Evolutionary conservation across 2,888 invertebrate genomes (phyloP).

Genomic region (Hypercompe scribonia): DNA sequence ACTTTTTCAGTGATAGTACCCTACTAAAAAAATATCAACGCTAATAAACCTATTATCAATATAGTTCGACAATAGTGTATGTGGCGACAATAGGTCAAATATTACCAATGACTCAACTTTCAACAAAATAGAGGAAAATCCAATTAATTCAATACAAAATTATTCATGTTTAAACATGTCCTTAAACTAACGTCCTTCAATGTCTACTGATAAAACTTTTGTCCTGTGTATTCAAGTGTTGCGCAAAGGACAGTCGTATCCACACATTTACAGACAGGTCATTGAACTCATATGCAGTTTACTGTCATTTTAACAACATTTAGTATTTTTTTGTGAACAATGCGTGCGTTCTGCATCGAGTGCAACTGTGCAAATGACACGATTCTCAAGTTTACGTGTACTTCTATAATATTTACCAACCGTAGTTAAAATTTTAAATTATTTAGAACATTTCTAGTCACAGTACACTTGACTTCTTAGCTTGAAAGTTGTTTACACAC

Average conservation of each 20-base stretch:
- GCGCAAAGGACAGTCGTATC: slow-evolving; percentile 25
- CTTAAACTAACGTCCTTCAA: slow-evolving; percentile 17
- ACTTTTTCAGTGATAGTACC: neutral
- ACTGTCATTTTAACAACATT: slow-evolving; percentile 31
- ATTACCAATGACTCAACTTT: neutral
- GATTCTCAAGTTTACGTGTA: slow-evolving; percentile 10
- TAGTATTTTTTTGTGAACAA: slow-evolving; percentile 41
- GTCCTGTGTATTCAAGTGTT: slow-evolving; percentile 32
- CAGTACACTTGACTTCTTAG: neutral
- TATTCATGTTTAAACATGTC: slow-evolving; percentile 24
- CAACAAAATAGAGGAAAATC: slow-evolving; percentile 9
- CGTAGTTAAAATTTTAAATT: slow-evolving; percentile 11
- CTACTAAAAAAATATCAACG: neutral
- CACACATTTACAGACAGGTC: slow-evolving; percentile 24
- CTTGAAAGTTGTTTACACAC: slow-evolving; percentile 1
- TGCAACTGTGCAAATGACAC: slow-evolving; percentile 61
- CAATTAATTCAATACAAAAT: neutral
- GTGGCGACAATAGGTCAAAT: neutral
- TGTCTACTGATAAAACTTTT: slow-evolving; percentile 8
- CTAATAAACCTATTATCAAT: neutral
- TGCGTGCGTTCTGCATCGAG: slow-evolving; percentile 25
- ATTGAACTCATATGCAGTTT: slow-evolving; percentile 32
- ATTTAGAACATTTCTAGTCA: slow-evolving; percentile 7
- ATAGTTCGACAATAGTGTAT: neutral
- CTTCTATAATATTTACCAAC: slow-evolving; percentile 7